phyloP scores from a whole-genome alignment of 2,888 invertebrate species.

The Phyllotreta cruciferae region DNA sequence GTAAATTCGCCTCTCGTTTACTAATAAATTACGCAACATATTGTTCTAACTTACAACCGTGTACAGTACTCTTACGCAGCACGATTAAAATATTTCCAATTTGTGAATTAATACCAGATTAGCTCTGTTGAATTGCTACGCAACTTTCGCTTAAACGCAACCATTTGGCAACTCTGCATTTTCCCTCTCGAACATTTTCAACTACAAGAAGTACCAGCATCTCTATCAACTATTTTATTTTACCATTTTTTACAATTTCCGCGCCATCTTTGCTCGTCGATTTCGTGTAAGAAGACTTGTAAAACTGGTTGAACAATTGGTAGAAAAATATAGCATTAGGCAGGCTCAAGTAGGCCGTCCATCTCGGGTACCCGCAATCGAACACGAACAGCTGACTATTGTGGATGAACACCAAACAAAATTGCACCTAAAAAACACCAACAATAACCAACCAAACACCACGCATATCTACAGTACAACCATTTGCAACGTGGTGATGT shows the following conservation, averaged over 20 bases:
- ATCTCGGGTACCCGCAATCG: slow-evolving; percentile 88
- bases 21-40: no score
- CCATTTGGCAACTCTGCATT: no score
- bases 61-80: no score
- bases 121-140: no score
- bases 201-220: no score
- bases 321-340: slow-evolving; percentile 94
- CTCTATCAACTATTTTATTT: no score
- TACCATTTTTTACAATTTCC: neutral
- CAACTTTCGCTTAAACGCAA: neutral
- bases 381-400: slow-evolving; percentile 84
- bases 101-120: no score
- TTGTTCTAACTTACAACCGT: no score
- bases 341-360: slow-evolving; percentile 82
- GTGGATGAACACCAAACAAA: slow-evolving; percentile 86
- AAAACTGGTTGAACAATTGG: slow-evolving; percentile 90
- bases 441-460: neutral
- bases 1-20: no score
- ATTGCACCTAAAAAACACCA: slow-evolving; percentile 78
- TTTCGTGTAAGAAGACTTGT: slow-evolving; percentile 64
- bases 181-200: no score
- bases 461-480: no score
- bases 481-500: slow-evolving; percentile 81
- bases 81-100: no score
- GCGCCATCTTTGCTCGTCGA: neutral